These are phyloP conservation scores for Hipposideros larvatus DNA, from an alignment of 2,797 vertebrate genomes.

Conservation along the genomic window DNA sequence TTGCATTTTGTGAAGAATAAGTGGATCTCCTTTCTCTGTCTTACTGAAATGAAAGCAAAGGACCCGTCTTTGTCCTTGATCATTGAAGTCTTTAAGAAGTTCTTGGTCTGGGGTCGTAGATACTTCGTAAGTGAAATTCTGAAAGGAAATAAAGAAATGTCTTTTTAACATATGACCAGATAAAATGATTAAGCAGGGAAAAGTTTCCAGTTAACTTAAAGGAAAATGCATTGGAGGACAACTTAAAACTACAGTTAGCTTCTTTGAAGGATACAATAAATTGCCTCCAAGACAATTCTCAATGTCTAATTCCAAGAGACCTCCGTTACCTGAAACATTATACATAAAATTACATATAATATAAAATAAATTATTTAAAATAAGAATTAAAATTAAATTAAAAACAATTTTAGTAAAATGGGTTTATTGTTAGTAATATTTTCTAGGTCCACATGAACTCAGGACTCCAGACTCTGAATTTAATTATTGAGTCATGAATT, in stretches of 20 bases:
- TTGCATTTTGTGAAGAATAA: constrained; percentile 36
- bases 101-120: background rate
- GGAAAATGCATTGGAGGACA: constrained; percentile 39
- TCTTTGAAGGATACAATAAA: background rate
- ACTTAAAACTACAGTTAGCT: constrained; percentile 42
- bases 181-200: background rate
- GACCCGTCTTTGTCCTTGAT: background rate
- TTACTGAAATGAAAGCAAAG: constrained; percentile 38
- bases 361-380: background rate
- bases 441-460: background rate
- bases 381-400: constrained; percentile 28
- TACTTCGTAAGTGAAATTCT: constrained; percentile 51
- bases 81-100: background rate
- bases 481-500: background rate
- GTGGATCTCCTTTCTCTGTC: constrained; percentile 11
- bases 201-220: constrained; percentile 35
- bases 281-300: background rate
- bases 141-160: background rate
- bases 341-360: background rate
- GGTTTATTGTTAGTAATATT: constrained; percentile 14
- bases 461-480: background rate
- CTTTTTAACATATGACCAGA: background rate
- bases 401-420: constrained; percentile 16
- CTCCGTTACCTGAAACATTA: background rate
- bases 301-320: background rate